phyloP scores from a whole-genome alignment of 2,113 vertebrate genomes.

The Delphinus delphis region DNA sequence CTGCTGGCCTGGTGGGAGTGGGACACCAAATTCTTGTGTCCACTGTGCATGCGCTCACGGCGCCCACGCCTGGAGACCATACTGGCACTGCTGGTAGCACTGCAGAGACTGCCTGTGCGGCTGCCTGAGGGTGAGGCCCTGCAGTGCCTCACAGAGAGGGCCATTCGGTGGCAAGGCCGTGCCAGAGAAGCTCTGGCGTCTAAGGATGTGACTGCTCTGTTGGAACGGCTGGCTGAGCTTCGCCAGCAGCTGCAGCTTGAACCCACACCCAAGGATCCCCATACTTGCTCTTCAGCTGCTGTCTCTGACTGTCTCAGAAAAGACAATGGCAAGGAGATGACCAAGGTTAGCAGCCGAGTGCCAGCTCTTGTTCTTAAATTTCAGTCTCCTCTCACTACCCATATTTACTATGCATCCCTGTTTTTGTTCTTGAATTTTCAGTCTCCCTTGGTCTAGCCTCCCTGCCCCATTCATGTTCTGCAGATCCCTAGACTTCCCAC shows the following conservation, averaged over 20 bases:
- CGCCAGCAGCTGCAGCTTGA: constrained; percentile 79
- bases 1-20: constrained; percentile 92
- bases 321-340: constrained; percentile 60
- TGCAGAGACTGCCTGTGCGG: constrained; percentile 93
- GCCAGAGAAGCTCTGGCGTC: constrained; percentile 90
- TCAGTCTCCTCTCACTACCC: not conserved
- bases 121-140: constrained; percentile 93
- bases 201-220: constrained; percentile 84
- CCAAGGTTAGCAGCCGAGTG: constrained; percentile 64
- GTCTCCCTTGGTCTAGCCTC: not conserved
- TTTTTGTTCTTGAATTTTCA: not conserved
- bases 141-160: constrained; percentile 93
- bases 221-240: constrained; percentile 85
- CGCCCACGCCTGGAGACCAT: constrained; percentile 93
- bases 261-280: constrained; percentile 48
- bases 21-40: constrained; percentile 93
- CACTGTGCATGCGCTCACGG: constrained; percentile 91
- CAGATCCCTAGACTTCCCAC: not conserved
- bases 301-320: constrained; percentile 61
- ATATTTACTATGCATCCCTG: not conserved
- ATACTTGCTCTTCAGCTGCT: constrained; percentile 26
- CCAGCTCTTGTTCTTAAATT: not conserved
- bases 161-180: constrained; percentile 94
- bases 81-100: constrained; percentile 90
- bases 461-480: not conserved